Base-by-base conservation (phyloP, 2,113 vertebrate genomes). In the Trichomycterus rosablanca region DNA sequence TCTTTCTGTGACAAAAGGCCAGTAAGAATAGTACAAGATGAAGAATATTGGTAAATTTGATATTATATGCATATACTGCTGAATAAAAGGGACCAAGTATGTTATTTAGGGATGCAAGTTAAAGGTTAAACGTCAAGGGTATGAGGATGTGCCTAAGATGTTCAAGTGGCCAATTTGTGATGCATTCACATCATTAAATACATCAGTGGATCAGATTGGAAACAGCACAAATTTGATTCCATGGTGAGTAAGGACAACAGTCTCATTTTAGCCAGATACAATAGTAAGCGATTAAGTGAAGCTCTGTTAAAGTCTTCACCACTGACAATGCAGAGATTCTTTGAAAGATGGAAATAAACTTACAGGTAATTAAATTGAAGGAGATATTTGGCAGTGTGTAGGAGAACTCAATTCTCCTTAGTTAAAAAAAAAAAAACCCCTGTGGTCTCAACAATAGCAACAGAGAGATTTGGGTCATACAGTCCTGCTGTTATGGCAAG, bases 381-480 rank as follows among this genome's bases (percentile, higher is more conserved):
- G n/a, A 70, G 60, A 55, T 37, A 52, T 32, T 63, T 68, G 70
- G 70, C 65, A 72, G 59, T 67, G 69, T 62, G 52, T 26, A 44
- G 32, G n/a, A 59, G 34, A 4, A 35, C 59, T 63, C 28, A 30
- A 51, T 18, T 32, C 7, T 54, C 49, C 65, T 8, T 39, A 32
- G 59, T 35, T 44, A 53, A 40, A 23, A 57, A 30, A 32, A 20
- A 14, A 5, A 42, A 15, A 42, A 23, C 6, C 44, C 35, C 42
- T 55, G 52, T 42, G 19, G 49, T 46, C 50, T 43, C 37, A 42
- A 24, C 16, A 39, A 59, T 54, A 5, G 30, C 20, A 20, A 54
- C 35, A 40, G 24, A 39, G 32, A 44, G 7, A 1, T 63, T 43
- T 65, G 8, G 42, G 23, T 70, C 48, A 48, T 18, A 26, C 12